A percentile compares a stretch with the other conserved stretches of the same genome.
Evolutionary conservation across 2,888 invertebrate species (phyloP).

Genomic region (Prosopocoilus inquinatus): DNA sequence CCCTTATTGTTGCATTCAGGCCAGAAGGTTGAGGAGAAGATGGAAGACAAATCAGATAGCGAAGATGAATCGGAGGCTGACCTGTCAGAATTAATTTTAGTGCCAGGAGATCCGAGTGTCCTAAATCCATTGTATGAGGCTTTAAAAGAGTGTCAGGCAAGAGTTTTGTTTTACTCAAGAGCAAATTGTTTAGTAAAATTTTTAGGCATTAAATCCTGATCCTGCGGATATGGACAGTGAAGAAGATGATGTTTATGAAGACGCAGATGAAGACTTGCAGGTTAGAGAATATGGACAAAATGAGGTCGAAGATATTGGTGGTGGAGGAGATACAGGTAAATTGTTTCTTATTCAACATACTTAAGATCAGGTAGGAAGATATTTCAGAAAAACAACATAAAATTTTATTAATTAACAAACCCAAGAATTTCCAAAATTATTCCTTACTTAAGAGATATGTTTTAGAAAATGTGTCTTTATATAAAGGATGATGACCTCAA

Average conservation of each 20-base stretch:
- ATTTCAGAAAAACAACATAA: not conserved
- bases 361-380: not conserved
- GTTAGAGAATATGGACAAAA: conserved; percentile 39
- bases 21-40: too few relatives aligned
- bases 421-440: not conserved
- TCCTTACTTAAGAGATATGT: too few relatives aligned
- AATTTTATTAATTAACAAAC: not conserved
- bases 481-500: too few relatives aligned
- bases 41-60: conserved; percentile 43
- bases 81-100: conserved; percentile 70
- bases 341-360: not conserved
- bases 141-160: conserved; percentile 70
- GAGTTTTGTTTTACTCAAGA: not conserved
- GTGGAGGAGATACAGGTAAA: conserved; percentile 25
- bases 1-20: too few relatives aligned
- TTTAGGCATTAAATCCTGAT: conserved; percentile 69
- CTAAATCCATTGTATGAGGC: conserved; percentile 71
- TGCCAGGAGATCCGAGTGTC: conserved; percentile 62
- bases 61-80: conserved; percentile 55
- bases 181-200: not conserved
- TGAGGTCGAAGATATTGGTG: conserved; percentile 34
- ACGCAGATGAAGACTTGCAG: conserved; percentile 50
- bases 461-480: too few relatives aligned
- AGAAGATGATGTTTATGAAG: conserved; percentile 53
- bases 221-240: conserved; percentile 60